phyloP scores from a whole-genome alignment of 2,888 invertebrate genomes.

The Oscheius myriophilus region DNA sequence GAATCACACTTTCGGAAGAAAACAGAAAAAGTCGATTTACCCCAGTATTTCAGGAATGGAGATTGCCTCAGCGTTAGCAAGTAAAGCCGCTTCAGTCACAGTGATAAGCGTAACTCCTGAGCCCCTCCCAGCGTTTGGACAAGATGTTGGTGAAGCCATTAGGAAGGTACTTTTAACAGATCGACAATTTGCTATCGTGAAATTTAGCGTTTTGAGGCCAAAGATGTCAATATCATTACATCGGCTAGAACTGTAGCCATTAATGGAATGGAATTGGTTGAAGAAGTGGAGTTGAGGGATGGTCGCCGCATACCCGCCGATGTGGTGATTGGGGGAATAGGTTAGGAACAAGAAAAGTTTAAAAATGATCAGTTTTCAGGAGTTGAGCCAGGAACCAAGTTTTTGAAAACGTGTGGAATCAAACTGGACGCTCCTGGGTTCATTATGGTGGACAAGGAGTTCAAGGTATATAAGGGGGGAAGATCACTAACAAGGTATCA shows the following conservation, averaged over 20 bases:
- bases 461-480: slow-evolving; percentile 35
- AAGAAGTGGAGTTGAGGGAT: slow-evolving; percentile 80
- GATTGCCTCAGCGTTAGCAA: slow-evolving; percentile 81
- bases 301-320: slow-evolving; percentile 78
- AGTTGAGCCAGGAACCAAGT: slow-evolving; percentile 83
- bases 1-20: no score
- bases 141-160: slow-evolving; percentile 80
- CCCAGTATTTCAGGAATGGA: slow-evolving; percentile 88
- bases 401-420: slow-evolving; percentile 81
- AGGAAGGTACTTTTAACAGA: slow-evolving; percentile 73
- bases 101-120: slow-evolving; percentile 81
- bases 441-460: slow-evolving; percentile 49
- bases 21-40: no score
- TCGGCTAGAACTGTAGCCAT: slow-evolving; percentile 77
- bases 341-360: slow-evolving; percentile 80
- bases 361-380: slow-evolving; percentile 59
- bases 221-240: slow-evolving; percentile 82
- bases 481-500: no score
- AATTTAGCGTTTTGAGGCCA: slow-evolving; percentile 77
- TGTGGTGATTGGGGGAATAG: slow-evolving; percentile 81
- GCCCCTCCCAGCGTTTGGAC: slow-evolving; percentile 84
- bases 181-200: neutral
- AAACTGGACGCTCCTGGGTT: slow-evolving; percentile 78
- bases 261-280: slow-evolving; percentile 77
- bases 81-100: slow-evolving; percentile 82